Percentiles rank a stretch among this genome's conserved stretches.
These are phyloP conservation scores for Heliconius melpomene DNA, from an alignment of 1,140 invertebrate genomes.

Conservation along the genomic window DNA sequence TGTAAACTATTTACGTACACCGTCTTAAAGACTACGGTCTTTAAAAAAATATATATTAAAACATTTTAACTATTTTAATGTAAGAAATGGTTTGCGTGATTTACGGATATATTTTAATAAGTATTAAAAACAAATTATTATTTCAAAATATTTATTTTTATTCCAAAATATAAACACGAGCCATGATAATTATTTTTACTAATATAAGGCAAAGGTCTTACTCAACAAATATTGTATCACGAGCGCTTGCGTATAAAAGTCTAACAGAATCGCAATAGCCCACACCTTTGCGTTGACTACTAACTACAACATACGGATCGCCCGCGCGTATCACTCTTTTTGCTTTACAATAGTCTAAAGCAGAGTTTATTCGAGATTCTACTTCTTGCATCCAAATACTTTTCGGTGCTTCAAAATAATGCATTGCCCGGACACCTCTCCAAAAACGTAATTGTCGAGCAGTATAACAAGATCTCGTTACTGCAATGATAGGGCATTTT, in stretches of 20 bases:
- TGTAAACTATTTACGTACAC: too few relatives aligned
- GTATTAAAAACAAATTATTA: too few relatives aligned
- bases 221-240: constrained; percentile 60
- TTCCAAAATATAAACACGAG: not conserved
- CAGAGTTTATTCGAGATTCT: constrained; percentile 86
- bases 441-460: constrained; percentile 87
- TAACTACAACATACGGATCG: constrained; percentile 87
- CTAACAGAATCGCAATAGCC: constrained; percentile 90
- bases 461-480: constrained; percentile 85
- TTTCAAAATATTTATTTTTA: not conserved
- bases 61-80: too few relatives aligned
- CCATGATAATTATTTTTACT: not conserved
- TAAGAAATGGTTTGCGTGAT: too few relatives aligned
- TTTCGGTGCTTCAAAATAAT: constrained; percentile 81
- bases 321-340: constrained; percentile 84
- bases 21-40: too few relatives aligned
- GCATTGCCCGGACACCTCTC: constrained; percentile 86
- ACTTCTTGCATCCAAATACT: constrained; percentile 87
- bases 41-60: too few relatives aligned
- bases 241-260: constrained; percentile 83
- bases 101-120: too few relatives aligned
- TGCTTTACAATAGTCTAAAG: constrained; percentile 85
- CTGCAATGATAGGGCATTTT: constrained; percentile 87
- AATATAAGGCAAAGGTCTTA: constrained; percentile 28
- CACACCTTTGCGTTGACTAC: constrained; percentile 87